These are phyloP conservation scores for Rhyacophila evoluta DNA, from an alignment of 2,888 invertebrate genomes.

Conservation along the genomic window DNA sequence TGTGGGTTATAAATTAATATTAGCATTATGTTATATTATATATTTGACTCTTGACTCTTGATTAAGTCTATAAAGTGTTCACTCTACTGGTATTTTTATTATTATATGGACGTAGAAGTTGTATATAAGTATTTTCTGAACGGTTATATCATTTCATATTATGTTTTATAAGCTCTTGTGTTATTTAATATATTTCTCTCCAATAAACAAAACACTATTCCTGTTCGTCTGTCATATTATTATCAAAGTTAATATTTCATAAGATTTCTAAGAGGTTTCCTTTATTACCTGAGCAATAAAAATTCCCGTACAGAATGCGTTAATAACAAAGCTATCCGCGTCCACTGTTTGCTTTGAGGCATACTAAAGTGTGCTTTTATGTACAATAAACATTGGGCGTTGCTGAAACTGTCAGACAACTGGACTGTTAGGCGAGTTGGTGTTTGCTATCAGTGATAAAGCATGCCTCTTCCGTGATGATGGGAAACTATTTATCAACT, in stretches of 20 bases:
- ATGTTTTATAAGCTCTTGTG: too few relatives aligned
- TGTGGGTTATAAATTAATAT: too few relatives aligned
- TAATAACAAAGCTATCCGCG: not conserved
- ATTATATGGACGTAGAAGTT: too few relatives aligned
- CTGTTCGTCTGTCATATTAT: not conserved
- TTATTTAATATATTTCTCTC: not conserved
- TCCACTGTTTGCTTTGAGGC: not conserved
- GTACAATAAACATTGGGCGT: slow-evolving; percentile 26
- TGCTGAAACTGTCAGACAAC: not conserved
- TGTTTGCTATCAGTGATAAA: not conserved
- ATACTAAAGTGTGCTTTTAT: slow-evolving; percentile 1
- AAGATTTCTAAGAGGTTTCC: not conserved
- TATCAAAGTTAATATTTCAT: not conserved
- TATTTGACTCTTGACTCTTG: too few relatives aligned
- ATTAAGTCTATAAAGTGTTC: too few relatives aligned
- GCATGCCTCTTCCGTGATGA: too few relatives aligned
- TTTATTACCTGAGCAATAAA: slow-evolving; percentile 3
- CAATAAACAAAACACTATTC: not conserved
- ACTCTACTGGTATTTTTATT: too few relatives aligned
- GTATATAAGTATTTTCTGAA: too few relatives aligned
- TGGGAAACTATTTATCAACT: too few relatives aligned
- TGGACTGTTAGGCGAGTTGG: not conserved
- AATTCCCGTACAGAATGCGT: slow-evolving; percentile 15
- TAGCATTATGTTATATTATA: too few relatives aligned
- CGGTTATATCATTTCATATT: too few relatives aligned